A percentile compares a stretch with the other conserved stretches of the same genome.
phyloP scores from a whole-genome alignment of 2,797 vertebrate species.

The Paguma larvata region DNA sequence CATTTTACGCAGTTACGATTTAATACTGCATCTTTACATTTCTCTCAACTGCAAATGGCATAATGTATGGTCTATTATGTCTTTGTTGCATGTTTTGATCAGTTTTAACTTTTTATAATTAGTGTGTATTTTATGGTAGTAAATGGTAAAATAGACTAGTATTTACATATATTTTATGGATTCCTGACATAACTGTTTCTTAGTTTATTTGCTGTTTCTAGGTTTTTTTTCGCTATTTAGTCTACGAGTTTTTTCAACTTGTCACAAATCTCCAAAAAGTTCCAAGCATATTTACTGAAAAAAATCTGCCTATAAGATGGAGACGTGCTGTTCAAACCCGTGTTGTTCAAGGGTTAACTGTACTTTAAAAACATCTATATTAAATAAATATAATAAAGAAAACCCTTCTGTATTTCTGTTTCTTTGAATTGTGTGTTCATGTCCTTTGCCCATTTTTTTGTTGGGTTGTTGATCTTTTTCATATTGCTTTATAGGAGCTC shows the following conservation, averaged over 20 bases:
- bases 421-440: not conserved
- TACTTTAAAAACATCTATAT: not conserved
- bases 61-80: not conserved
- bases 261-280: not conserved
- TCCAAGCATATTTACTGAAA: not conserved
- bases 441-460: not conserved
- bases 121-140: not conserved
- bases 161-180: not conserved
- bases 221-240: not conserved
- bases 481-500: not conserved
- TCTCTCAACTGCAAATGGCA: not conserved
- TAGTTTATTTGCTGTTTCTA: not conserved
- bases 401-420: not conserved
- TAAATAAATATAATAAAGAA: not conserved
- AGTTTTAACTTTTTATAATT: not conserved
- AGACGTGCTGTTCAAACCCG: not conserved
- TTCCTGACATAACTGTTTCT: not conserved
- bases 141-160: not conserved
- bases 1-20: not conserved
- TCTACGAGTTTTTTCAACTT: not conserved
- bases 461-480: constrained; percentile 31
- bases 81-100: not conserved
- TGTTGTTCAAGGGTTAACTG: not conserved
- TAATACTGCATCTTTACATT: not conserved
- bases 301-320: not conserved